A percentile compares a stretch with the other conserved stretches of the same genome.
Evolutionary conservation across 2,888 invertebrate species (phyloP).

Genomic region (Phengaris alcon): DNA sequence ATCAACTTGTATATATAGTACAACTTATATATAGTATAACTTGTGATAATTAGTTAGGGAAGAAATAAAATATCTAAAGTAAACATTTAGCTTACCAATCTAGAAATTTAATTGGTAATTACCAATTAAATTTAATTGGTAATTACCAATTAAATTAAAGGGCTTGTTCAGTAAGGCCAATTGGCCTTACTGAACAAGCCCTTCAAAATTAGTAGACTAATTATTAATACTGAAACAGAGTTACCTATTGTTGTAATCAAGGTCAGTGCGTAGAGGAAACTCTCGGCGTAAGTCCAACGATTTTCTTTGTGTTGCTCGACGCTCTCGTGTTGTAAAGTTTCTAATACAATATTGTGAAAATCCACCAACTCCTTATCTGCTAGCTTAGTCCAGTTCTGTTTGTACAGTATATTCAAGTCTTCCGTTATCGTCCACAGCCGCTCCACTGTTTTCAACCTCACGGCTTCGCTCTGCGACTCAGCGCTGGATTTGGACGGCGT

Average conservation of each 20-base stretch:
- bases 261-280: slow-evolving; percentile 94
- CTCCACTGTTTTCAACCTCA: slow-evolving; percentile 86
- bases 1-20: too few relatives aligned
- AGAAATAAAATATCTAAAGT: too few relatives aligned
- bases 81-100: too few relatives aligned
- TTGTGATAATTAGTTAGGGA: too few relatives aligned
- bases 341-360: slow-evolving; percentile 84
- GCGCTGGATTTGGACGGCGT: slow-evolving; percentile 83
- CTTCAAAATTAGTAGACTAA: not conserved
- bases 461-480: slow-evolving; percentile 72
- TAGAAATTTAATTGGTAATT: not conserved
- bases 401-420: slow-evolving; percentile 92
- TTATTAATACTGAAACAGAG: slow-evolving; percentile 46
- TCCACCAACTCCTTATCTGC: slow-evolving; percentile 92
- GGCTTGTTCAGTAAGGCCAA: too few relatives aligned
- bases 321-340: slow-evolving; percentile 61
- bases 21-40: too few relatives aligned
- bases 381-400: slow-evolving; percentile 93
- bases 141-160: too few relatives aligned
- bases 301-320: slow-evolving; percentile 73
- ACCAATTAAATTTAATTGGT: too few relatives aligned
- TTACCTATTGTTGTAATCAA: slow-evolving; percentile 96
- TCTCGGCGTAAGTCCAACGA: slow-evolving; percentile 94
- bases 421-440: slow-evolving; percentile 91
- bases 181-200: not conserved